phyloP scores from a whole-genome alignment of 2,888 invertebrate genomes.

The Sussaba pulchella region DNA sequence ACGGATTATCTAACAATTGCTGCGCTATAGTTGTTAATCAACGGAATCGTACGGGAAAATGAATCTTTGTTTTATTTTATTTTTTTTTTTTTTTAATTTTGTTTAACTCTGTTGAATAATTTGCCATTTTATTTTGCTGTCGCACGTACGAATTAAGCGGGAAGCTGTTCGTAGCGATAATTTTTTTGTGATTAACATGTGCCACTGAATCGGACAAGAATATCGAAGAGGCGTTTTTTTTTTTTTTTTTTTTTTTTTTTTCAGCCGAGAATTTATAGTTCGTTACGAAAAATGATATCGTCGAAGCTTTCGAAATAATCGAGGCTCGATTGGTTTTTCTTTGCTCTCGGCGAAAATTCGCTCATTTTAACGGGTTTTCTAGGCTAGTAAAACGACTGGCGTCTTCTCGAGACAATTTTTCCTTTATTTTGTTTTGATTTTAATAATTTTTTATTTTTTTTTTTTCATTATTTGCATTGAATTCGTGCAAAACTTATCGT shows the following conservation, averaged over 20 bases:
- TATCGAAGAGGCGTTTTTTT: background rate
- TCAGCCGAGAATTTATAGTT: background rate
- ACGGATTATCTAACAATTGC: conserved; percentile 19
- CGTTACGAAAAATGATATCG: conserved; percentile 7
- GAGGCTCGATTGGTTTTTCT: background rate
- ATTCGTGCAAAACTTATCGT: conserved; percentile 40
- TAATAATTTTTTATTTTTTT: conserved; percentile 8
- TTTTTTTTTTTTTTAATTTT: conserved; percentile 2
- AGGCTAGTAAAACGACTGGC: conserved; percentile 1
- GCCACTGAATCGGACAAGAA: conserved; percentile 38
- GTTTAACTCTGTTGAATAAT: background rate
- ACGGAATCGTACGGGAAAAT: too few relatives aligned
- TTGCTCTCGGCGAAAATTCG: conserved; percentile 1
- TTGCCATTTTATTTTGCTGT: conserved; percentile 32
- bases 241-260: conserved; percentile 2
- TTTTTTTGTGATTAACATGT: conserved; percentile 28
- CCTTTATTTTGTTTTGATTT: conserved; percentile 33
- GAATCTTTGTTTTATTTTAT: background rate
- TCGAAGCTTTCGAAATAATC: background rate
- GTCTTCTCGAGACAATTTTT: conserved; percentile 1
- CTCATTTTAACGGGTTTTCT: background rate
- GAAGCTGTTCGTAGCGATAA: conserved; percentile 41
- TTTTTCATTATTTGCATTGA: conserved; percentile 40
- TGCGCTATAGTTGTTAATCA: background rate
- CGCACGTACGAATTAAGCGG: conserved; percentile 46